These are phyloP conservation scores for Intellagama lesueurii DNA, from an alignment of 2,797 vertebrate genomes.

Conservation along the genomic window DNA sequence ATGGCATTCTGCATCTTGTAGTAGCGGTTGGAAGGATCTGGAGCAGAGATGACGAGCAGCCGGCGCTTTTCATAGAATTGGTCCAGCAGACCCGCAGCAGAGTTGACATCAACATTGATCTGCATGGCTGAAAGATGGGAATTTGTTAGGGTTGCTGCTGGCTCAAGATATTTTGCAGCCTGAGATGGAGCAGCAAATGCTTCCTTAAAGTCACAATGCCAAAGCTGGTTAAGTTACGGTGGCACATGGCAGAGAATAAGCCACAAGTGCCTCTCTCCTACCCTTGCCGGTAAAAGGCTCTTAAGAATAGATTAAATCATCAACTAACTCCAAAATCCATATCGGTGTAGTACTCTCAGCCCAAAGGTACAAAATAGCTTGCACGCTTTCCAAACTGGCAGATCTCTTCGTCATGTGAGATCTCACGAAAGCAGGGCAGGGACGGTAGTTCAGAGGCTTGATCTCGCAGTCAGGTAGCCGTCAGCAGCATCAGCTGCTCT, in stretches of 20 bases:
- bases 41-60: constrained; percentile 90
- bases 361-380: no score
- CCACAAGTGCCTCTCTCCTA: no score
- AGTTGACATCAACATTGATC: constrained; percentile 88
- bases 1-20: constrained; percentile 93
- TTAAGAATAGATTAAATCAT: neutral
- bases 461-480: no score
- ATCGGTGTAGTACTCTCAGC: no score
- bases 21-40: constrained; percentile 84
- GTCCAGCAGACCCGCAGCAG: constrained; percentile 86
- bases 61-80: constrained; percentile 93
- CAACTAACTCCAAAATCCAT: no score
- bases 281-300: neutral
- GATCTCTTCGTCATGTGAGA: no score
- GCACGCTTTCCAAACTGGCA: no score
- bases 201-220: neutral
- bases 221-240: neutral
- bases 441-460: no score
- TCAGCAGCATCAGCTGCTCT: neutral
- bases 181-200: neutral
- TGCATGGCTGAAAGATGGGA: constrained; percentile 82
- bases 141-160: neutral
- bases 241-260: neutral
- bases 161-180: neutral
- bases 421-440: no score